Conservation (phyloP, 2,113 vertebrate species). For the Mus spicilegus region DNA sequence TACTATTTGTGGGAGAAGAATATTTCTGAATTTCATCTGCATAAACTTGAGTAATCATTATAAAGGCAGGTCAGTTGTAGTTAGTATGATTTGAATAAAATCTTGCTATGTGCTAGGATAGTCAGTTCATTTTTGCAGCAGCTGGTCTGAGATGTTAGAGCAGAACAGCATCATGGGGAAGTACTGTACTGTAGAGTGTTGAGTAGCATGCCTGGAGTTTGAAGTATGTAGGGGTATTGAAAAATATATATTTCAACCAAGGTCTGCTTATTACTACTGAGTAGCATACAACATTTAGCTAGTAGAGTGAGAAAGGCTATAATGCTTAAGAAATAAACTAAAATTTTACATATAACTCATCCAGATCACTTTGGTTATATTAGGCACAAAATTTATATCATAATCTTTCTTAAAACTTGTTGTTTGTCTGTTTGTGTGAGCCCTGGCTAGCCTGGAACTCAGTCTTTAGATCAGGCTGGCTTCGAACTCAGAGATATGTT, state of each 20-base stretch:
- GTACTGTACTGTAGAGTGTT: neutral
- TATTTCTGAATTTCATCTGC: too few species aligned
- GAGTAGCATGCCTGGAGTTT: neutral
- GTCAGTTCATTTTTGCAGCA: constrained; percentile 29
- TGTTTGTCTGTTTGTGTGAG: neutral
- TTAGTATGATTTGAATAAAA: constrained; percentile 51
- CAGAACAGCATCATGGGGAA: neutral
- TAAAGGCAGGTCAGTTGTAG: neutral
- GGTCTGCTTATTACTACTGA: neutral
- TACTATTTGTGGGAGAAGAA: too few species aligned
- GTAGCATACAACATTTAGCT: constrained; percentile 15
- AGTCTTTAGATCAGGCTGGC: neutral
- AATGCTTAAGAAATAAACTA: constrained; percentile 39
- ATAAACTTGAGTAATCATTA: constrained; percentile 48
- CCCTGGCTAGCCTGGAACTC: neutral
- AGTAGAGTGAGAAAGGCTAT: constrained; percentile 24
- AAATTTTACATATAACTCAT: constrained; percentile 41
- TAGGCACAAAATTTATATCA: constrained; percentile 12
- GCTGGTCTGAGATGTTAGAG: constrained; percentile 26
- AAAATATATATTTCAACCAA: constrained; percentile 25
- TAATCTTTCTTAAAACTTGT: constrained; percentile 1
- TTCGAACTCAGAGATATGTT: neutral
- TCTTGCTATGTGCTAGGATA: neutral
- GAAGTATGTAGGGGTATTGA: neutral
- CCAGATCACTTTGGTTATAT: neutral